Conservation (phyloP, 2,888 invertebrate species). For the Globia sparganii region DNA sequence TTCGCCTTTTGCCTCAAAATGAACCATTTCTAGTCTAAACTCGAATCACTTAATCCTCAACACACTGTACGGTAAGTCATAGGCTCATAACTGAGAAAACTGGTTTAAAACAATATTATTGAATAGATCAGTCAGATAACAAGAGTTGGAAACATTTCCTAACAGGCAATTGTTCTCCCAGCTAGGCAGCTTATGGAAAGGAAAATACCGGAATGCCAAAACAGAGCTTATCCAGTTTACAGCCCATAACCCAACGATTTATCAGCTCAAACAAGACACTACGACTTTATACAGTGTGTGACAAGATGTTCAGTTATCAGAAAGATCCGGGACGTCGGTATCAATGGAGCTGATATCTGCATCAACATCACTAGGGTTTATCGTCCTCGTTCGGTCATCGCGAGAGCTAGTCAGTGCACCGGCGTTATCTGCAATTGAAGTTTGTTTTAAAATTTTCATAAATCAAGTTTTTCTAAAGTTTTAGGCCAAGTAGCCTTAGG, state of each 20-base stretch:
- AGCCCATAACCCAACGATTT: not conserved
- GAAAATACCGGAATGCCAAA: not conserved
- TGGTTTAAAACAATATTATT: not conserved
- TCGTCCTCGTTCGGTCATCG: not conserved
- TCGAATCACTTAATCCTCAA: slow-evolving; percentile 3
- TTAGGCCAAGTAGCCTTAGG: not conserved
- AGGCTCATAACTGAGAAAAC: slow-evolving; percentile 2
- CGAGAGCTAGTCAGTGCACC: slow-evolving; percentile 7
- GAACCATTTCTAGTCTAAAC: slow-evolving; percentile 19
- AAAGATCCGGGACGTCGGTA: slow-evolving; percentile 81
- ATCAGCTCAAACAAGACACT: slow-evolving; percentile 12
- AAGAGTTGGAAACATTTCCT: not conserved
- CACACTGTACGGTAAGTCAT: slow-evolving; percentile 27
- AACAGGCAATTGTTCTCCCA: not conserved
- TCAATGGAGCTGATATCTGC: slow-evolving; percentile 85
- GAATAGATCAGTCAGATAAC: not conserved
- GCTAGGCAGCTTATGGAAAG: not conserved
- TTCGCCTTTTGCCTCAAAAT: slow-evolving; percentile 52
- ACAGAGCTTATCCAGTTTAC: not conserved
- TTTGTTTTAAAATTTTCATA: not conserved
- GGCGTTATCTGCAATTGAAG: slow-evolving; percentile 29
- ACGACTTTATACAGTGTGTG: slow-evolving; percentile 16
- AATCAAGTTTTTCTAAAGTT: not conserved
- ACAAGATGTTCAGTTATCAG: slow-evolving; percentile 71
- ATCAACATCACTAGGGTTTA: slow-evolving; percentile 78